Percentiles rank a stretch among this genome's conserved stretches.
These are phyloP conservation scores for Euglossa dilemma DNA, from an alignment of 1,140 invertebrate species.

Conservation along the genomic window DNA sequence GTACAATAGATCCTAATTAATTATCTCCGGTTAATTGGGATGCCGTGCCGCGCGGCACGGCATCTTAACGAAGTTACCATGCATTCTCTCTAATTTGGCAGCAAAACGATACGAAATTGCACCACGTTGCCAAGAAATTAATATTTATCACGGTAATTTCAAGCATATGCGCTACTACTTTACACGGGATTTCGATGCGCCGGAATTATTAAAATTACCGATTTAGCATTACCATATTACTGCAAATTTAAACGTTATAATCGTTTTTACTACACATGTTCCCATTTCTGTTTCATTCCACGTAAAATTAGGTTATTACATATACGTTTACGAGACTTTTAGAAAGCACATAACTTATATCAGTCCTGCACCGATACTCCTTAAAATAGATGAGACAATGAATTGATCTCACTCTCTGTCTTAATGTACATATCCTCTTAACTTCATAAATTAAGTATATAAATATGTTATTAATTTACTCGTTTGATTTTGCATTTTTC, in stretches of 20 bases:
- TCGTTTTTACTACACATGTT: neutral
- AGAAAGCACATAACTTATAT: neutral
- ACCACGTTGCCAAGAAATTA: slow-evolving; percentile 13
- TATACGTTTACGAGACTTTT: too few relatives aligned
- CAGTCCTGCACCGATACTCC: neutral
- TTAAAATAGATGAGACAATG: neutral
- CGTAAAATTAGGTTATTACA: neutral
- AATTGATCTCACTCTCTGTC: too few relatives aligned
- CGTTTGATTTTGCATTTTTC: too few relatives aligned
- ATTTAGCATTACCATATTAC: neutral
- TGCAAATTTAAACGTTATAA: neutral
- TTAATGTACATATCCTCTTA: too few relatives aligned
- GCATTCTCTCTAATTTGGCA: slow-evolving; percentile 28
- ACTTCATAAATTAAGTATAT: too few relatives aligned
- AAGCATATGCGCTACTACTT: too few relatives aligned
- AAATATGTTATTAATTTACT: too few relatives aligned
- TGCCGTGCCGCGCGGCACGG: neutral
- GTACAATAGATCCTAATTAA: slow-evolving; percentile 55
- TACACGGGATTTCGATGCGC: too few relatives aligned
- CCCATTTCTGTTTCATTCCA: neutral
- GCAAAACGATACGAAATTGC: slow-evolving; percentile 36
- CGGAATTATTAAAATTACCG: neutral
- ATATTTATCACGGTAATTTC: slow-evolving; percentile 30
- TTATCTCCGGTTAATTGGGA: slow-evolving; percentile 50
- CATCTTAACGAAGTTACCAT: slow-evolving; percentile 48